Evolutionary conservation across 2,113 vertebrate species (phyloP).

Genomic region (Seriola dumerili): DNA sequence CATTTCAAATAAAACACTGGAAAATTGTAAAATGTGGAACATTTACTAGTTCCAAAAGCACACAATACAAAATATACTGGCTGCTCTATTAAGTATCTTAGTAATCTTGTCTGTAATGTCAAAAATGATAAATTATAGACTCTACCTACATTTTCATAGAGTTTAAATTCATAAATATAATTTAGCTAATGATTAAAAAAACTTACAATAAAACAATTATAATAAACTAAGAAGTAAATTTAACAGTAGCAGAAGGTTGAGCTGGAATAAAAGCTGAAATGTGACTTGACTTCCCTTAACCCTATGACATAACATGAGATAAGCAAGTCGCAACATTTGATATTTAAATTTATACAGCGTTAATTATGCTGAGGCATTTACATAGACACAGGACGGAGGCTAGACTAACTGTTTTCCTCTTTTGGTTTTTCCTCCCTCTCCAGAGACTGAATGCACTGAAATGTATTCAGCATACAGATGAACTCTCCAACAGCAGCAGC

Average conservation of each 20-base stretch:
- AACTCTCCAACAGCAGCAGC: conserved; percentile 5
- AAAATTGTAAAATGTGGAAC: too few species aligned
- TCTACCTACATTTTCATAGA: not conserved
- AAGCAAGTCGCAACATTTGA: not conserved
- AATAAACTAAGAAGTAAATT: not conserved
- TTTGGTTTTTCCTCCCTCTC: not conserved
- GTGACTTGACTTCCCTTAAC: not conserved
- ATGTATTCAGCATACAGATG: conserved; percentile 55
- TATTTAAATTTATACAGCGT: conserved; percentile 15
- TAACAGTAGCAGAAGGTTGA: not conserved
- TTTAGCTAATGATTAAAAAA: not conserved
- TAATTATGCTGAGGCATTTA: conserved; percentile 30
- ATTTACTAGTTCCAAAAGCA: not conserved
- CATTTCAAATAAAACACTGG: too few species aligned
- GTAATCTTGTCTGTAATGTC: not conserved
- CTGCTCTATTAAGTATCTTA: not conserved
- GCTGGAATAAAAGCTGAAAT: not conserved
- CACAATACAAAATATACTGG: not conserved
- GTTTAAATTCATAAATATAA: not conserved
- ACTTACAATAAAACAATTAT: not conserved
- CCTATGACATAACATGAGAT: not conserved
- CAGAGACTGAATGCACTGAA: conserved; percentile 12
- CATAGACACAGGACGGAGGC: conserved; percentile 8
- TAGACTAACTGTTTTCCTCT: conserved; percentile 11
- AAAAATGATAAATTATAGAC: too few species aligned